These are phyloP conservation scores for Eptesicus fuscus DNA, from an alignment of 2,113 vertebrate genomes.

Conservation along the genomic window DNA sequence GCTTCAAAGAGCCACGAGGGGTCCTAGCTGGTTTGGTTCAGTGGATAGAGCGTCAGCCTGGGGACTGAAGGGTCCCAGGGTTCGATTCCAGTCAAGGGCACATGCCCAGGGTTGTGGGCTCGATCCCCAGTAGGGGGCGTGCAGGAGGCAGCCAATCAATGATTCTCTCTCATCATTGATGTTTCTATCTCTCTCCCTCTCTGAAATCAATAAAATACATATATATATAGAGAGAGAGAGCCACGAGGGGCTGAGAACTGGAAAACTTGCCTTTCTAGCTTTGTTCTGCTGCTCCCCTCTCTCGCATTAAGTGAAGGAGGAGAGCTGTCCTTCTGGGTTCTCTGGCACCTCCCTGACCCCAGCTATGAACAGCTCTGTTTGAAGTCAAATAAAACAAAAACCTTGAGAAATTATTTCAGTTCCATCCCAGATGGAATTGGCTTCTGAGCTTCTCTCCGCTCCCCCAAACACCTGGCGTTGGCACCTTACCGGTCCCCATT, in stretches of 20 bases:
- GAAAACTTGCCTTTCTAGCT: not conserved
- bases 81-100: too few relatives aligned
- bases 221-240: too few relatives aligned
- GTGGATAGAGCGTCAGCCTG: too few relatives aligned
- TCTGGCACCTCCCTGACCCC: not conserved
- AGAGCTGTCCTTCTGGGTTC: not conserved
- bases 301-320: not conserved
- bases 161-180: too few relatives aligned
- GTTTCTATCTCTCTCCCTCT: too few relatives aligned
- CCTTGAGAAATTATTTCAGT: not conserved
- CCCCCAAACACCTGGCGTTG: not conserved
- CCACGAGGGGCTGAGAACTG: not conserved
- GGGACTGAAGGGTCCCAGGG: too few relatives aligned
- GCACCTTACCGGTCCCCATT: not conserved
- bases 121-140: too few relatives aligned
- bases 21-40: too few relatives aligned
- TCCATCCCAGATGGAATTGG: not conserved
- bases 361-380: not conserved
- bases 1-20: not conserved
- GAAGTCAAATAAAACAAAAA: not conserved
- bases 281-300: not conserved
- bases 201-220: too few relatives aligned
- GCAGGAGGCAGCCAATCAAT: too few relatives aligned
- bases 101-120: too few relatives aligned
- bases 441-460: not conserved